A percentile compares a stretch with the other conserved stretches of the same genome.
Conservation (phyloP, 2,888 invertebrate genomes). For the Hirtodrosophila histrioides region DNA sequence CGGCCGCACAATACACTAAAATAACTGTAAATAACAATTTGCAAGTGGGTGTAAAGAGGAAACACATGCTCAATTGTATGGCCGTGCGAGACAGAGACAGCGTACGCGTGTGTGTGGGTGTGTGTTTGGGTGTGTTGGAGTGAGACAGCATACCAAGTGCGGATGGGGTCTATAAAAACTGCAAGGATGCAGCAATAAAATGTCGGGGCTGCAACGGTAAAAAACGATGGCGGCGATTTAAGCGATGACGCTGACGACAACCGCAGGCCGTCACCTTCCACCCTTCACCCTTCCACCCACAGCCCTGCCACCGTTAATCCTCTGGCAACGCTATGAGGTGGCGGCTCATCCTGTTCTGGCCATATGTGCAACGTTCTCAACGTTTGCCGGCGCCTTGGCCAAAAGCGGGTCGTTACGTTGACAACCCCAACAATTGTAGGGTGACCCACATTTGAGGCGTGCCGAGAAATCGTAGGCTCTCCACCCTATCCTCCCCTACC, state of each 20-base stretch:
- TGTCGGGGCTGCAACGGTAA: slow-evolving; percentile 53
- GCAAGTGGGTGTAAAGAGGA: slow-evolving; percentile 68
- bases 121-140: not conserved
- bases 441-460: slow-evolving; percentile 75
- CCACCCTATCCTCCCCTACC: not conserved
- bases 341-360: slow-evolving; percentile 44
- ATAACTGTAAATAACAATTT: slow-evolving; percentile 81
- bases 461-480: slow-evolving; percentile 49
- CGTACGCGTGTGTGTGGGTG: not conserved
- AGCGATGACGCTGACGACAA: slow-evolving; percentile 43
- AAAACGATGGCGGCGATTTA: slow-evolving; percentile 53
- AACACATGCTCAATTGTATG: slow-evolving; percentile 57
- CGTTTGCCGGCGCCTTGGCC: slow-evolving; percentile 61
- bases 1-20: slow-evolving; percentile 70
- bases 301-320: too few species aligned
- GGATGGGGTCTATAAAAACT: slow-evolving; percentile 73
- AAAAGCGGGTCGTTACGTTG: slow-evolving; percentile 78
- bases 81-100: slow-evolving; percentile 51
- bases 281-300: not conserved
- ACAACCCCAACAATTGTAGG: slow-evolving; percentile 71
- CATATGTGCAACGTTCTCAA: slow-evolving; percentile 46
- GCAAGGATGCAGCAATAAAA: slow-evolving; percentile 78
- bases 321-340: not conserved
- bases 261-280: slow-evolving; percentile 25
- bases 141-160: slow-evolving; percentile 37